Evolutionary conservation across 2,797 vertebrate species (phyloP), one percentile per base, ranked within the genome.

Genomic region (Xenentodon cancila): DNA sequence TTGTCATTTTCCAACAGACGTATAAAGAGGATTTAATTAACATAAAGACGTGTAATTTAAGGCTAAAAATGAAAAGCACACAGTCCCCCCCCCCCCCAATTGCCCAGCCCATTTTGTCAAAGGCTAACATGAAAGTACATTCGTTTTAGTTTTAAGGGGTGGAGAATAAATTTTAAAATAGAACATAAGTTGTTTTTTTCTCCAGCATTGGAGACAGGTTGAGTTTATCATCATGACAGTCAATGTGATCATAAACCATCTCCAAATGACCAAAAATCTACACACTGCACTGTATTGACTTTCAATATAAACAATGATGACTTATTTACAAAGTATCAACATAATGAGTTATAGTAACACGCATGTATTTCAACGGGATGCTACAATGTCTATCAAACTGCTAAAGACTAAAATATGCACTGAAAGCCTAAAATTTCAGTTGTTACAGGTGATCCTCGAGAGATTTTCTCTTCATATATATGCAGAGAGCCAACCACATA

Each of bases 111-210:
- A 64, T 77, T 71, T 84, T 77, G 81, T 82, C 80, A 88, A 92
- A 91, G 91, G 89, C 87, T 82, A 87, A 82, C 85, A 91, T 80
- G 81, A 92, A 87, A 84, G 80, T 94, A 94, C 94, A 94, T 93
- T 94, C 92, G 79, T 68, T 88, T 88, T 72, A 86, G 71, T 84
- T 86, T 70, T 21, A 66, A 67, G 15, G 27, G 43, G 7, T 53
- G 20, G n/a, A 45, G 59, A 67, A 19, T 20, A 65, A 64, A 53
- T 18, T 20, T 53, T 62, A 66, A 84, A 80, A 60, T 66, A 68
- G 25, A 84, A 88, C 59, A 37, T 30, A 69, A 75, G 70, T 74
- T 71, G 51, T 65, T 53, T 59, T 37, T 37, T 13, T 4, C 61
- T 61, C 65, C 54, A 19, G 68, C 64, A 50, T 74, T 25, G 56